Base-by-base conservation (phyloP, 1,140 invertebrate genomes). In the Drosophila neocordata region DNA sequence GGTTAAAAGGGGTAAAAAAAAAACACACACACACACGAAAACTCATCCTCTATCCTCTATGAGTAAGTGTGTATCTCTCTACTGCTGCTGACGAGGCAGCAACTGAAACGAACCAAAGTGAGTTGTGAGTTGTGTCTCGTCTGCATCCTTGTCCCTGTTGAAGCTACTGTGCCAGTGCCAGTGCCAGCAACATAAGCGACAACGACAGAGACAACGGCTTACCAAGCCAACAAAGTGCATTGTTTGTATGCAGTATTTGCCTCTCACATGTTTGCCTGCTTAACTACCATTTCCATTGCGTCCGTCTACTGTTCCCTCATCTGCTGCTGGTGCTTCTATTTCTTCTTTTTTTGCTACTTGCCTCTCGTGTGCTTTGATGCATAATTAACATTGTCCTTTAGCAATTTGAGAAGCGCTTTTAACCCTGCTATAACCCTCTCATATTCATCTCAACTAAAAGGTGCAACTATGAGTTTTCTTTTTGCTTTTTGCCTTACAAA, bases 351-450 rank as follows among this genome's bases (percentile, higher is more conserved):
- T 31, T 31, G 27, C 35, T n/a, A 35, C 70, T 15, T 34, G 53
- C 52, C 53, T 70, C 59, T 69, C 68, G 73, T 56, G 76, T 83
- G 75, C 84, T 89, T 89, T 79, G 76, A 72, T 79, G 84, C 84
- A 88, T 88, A 88, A 88, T 88, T 88, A 88, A 88, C 79, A 88
- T 88, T 88, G 83, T 88, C 83, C 83, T 88, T 88, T 88, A 69
- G 83, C 79, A 87, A 88, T 83, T 87, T 88, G 79, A 87, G 83
- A 73, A 82, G 76, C 68, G 69, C 72, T 69, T 82, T 79, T 76
- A 75, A 62, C 65, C 69, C 69, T 65, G 70, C 62, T 71, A 72
- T 72, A 78, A 77, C 59, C 69, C 69, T 73, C 51, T 61, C 27
- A 52, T 41, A 18, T n/a, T 15, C 24, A 41, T 20, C 15, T 48